These are phyloP conservation scores for Cirrhinus molitorella DNA, from an alignment of 2,797 vertebrate species.

Conservation along the genomic window DNA sequence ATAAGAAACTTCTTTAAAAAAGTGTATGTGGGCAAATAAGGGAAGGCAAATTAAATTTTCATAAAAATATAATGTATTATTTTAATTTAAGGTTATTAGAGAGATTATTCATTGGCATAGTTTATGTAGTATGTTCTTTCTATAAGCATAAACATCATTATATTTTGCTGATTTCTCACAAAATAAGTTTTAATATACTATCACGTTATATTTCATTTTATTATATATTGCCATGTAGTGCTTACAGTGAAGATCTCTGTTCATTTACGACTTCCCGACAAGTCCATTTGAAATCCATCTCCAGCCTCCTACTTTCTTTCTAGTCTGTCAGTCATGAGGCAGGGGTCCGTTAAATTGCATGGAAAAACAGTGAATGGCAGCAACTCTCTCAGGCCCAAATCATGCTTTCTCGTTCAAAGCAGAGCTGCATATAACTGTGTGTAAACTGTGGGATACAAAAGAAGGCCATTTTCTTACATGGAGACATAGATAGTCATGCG, in stretches of 20 bases:
- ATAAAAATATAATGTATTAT: background rate
- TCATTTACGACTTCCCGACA: background rate
- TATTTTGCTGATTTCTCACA: background rate
- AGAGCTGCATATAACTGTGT: constrained; percentile 15
- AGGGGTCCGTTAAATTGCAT: constrained; percentile 27
- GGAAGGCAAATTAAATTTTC: background rate
- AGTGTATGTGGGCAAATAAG: too few species aligned
- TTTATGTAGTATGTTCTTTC: background rate
- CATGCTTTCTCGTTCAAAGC: constrained; percentile 31
- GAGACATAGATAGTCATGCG: background rate
- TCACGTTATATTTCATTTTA: background rate
- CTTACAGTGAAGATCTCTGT: background rate
- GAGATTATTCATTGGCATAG: background rate
- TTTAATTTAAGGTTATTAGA: background rate
- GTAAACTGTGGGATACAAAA: background rate
- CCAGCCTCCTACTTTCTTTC: background rate
- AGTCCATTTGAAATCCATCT: background rate
- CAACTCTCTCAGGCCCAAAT: constrained; percentile 1
- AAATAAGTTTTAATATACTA: background rate
- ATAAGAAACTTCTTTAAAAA: too few species aligned
- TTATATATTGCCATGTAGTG: background rate
- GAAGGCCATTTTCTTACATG: constrained; percentile 1
- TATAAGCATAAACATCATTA: background rate
- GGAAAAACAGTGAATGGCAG: constrained; percentile 27
- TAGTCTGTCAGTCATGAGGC: background rate